Percentiles rank a stretch among this genome's conserved stretches.
Evolutionary conservation across 2,888 invertebrate genomes (phyloP).

Genomic region (Villa cingulata): DNA sequence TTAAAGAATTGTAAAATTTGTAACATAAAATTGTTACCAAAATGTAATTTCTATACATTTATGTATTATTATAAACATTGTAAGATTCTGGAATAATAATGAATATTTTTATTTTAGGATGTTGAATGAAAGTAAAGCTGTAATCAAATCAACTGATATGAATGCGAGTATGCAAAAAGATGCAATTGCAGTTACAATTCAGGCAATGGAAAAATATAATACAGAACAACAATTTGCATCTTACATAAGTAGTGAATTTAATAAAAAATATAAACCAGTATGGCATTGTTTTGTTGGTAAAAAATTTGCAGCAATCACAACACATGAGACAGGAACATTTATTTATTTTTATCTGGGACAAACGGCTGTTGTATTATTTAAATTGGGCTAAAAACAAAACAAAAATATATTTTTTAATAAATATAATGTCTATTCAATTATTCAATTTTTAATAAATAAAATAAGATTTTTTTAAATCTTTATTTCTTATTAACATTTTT

Average conservation of each 20-base stretch:
- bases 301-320: constrained; percentile 89
- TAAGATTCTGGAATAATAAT: too few species aligned
- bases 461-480: too few species aligned
- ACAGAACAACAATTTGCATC: constrained; percentile 97
- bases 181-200: constrained; percentile 90
- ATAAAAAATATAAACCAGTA: constrained; percentile 94
- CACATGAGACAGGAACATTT: constrained; percentile 93
- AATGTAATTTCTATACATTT: too few species aligned
- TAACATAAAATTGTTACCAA: too few species aligned
- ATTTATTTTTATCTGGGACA: constrained; percentile 95
- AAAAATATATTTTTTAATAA: too few species aligned
- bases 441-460: neutral
- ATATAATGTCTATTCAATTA: too few species aligned
- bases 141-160: constrained; percentile 98
- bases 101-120: too few species aligned
- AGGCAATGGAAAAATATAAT: constrained; percentile 90
- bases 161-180: constrained; percentile 98
- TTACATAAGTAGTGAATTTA: constrained; percentile 94
- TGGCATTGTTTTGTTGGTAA: constrained; percentile 96
- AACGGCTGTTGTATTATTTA: constrained; percentile 89
- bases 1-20: too few species aligned
- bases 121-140: constrained; percentile 90
- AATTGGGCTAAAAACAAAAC: constrained; percentile 79
- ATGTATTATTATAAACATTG: too few species aligned
- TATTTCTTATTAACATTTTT: too few species aligned